Percentiles rank a stretch among this genome's conserved stretches.
phyloP scores from a whole-genome alignment of 2,888 invertebrate species.

The Eupithecia dodoneata region DNA sequence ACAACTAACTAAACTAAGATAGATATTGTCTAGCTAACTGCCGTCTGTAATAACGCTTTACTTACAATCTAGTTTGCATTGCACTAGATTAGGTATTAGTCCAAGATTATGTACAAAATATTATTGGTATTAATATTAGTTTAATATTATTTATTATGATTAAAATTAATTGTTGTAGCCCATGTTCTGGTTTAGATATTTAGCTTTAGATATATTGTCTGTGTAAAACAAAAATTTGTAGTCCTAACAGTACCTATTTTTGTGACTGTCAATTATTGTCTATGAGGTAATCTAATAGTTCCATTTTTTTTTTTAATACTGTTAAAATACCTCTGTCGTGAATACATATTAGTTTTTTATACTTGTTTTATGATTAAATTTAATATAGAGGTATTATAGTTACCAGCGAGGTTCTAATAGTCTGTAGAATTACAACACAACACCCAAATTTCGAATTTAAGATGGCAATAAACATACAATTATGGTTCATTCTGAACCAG shows the following conservation, averaged over 20 bases:
- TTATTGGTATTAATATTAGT: slow-evolving; percentile 21
- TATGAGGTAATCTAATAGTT: not conserved
- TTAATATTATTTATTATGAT: slow-evolving; percentile 8
- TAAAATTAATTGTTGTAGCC: slow-evolving; percentile 2
- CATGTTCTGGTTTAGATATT: slow-evolving; percentile 7
- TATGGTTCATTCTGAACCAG: not conserved
- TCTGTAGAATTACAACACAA: not conserved
- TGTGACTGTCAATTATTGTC: slow-evolving; percentile 1
- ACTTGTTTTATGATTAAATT: not conserved
- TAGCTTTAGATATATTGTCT: not conserved
- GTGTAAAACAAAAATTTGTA: not conserved
- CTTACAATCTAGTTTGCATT: slow-evolving; percentile 21
- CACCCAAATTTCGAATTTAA: not conserved
- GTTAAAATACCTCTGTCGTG: slow-evolving; percentile 23
- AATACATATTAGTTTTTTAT: slow-evolving; percentile 17
- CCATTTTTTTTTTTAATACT: not conserved
- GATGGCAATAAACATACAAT: not conserved
- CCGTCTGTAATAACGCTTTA: slow-evolving; percentile 35
- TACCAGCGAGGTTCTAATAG: slow-evolving; percentile 11
- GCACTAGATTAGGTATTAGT: slow-evolving; percentile 18
- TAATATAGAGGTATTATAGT: too few relatives aligned
- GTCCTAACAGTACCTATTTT: not conserved
- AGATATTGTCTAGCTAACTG: slow-evolving; percentile 17
- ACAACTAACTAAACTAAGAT: not conserved
- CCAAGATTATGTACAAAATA: slow-evolving; percentile 20